phyloP scores from a whole-genome alignment of 2,888 invertebrate species.

The Gryllus longicercus region DNA sequence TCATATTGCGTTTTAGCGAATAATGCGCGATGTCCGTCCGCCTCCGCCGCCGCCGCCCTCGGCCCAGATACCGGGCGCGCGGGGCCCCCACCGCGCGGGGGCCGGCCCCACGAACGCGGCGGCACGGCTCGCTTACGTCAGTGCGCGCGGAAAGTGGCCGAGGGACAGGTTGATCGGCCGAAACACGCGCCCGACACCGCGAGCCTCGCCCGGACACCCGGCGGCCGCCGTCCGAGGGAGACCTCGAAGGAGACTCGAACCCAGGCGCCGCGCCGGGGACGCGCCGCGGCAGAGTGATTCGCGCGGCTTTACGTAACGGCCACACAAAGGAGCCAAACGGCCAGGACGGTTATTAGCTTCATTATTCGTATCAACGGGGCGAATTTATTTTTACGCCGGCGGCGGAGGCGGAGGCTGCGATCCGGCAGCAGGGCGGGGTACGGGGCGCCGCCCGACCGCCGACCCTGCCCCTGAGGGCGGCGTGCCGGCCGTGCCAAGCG shows the following conservation, averaged over 20 bases:
- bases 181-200: too few relatives aligned
- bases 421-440: neutral
- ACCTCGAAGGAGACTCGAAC: too few relatives aligned
- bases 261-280: too few relatives aligned
- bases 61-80: neutral
- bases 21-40: neutral
- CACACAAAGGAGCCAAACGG: neutral
- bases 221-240: too few relatives aligned
- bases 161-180: neutral
- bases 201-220: too few relatives aligned
- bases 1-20: neutral
- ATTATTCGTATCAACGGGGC: neutral
- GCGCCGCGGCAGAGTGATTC: neutral
- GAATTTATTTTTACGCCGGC: slow-evolving; percentile 6
- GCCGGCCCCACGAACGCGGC: neutral
- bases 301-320: neutral
- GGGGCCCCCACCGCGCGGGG: neutral
- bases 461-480: neutral
- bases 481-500: neutral
- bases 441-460: neutral
- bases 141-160: neutral
- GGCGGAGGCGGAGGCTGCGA: neutral
- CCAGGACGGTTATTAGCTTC: neutral
- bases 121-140: slow-evolving; percentile 1
- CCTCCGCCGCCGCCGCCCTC: neutral